Evolutionary conservation across 2,797 vertebrate genomes (phyloP).

Genomic region (Geotria australis): DNA sequence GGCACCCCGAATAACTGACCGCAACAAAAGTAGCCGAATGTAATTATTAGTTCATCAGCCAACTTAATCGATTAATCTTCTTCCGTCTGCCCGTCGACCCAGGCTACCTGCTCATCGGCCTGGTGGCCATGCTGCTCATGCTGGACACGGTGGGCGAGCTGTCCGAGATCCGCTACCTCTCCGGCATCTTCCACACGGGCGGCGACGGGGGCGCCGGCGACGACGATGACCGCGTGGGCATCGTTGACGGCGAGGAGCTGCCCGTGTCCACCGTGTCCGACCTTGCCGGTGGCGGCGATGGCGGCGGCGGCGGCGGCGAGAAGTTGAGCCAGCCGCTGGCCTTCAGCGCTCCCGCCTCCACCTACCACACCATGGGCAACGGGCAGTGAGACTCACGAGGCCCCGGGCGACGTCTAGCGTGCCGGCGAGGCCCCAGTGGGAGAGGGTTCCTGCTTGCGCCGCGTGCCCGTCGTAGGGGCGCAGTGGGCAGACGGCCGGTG

Average conservation of each 20-base stretch:
- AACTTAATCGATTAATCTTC: too few species aligned
- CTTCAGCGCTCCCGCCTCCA: too few species aligned
- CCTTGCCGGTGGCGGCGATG: background rate
- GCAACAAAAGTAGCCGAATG: too few species aligned
- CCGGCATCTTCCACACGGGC: slow-evolving; percentile 6
- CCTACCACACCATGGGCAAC: too few species aligned
- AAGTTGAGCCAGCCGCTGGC: too few species aligned
- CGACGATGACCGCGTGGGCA: background rate
- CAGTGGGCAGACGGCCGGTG: slow-evolving; percentile 5
- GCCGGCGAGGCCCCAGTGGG: background rate
- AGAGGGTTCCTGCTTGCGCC: slow-evolving; percentile 4
- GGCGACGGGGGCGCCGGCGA: background rate
- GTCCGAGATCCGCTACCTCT: slow-evolving; percentile 9
- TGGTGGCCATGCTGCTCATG: slow-evolving; percentile 16
- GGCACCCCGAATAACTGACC: too few species aligned
- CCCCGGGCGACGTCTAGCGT: too few species aligned
- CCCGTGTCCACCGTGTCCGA: background rate
- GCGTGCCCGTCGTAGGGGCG: slow-evolving; percentile 1
- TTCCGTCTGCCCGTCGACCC: slow-evolving; percentile 1
- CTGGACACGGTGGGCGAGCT: slow-evolving; percentile 16
- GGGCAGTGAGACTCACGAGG: too few species aligned
- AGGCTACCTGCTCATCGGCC: slow-evolving; percentile 28
- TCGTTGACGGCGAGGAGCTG: background rate
- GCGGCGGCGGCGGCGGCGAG: too few species aligned
- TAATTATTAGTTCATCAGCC: too few species aligned